Evolutionary conservation across 1,140 invertebrate genomes (phyloP).

Genomic region (Steinernema khuongi): DNA sequence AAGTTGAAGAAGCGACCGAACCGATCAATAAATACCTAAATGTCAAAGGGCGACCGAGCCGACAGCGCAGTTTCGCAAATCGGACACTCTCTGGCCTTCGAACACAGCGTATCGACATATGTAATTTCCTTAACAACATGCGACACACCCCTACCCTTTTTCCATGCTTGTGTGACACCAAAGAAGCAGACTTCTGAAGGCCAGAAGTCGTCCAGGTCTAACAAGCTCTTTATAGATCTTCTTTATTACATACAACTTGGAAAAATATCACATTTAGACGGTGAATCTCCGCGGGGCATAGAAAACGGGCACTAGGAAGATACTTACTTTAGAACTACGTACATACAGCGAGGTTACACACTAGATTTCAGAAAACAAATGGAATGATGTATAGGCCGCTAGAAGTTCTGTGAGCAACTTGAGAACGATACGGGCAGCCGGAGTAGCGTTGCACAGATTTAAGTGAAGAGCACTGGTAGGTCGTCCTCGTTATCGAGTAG

Average conservation of each 20-base stretch:
- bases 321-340: not conserved
- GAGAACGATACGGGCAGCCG: conserved; percentile 5
- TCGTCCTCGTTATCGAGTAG: conserved; percentile 54
- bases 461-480: conserved; percentile 50
- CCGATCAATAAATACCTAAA: too few relatives aligned
- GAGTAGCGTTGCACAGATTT: conserved; percentile 16
- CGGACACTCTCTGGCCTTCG: too few relatives aligned
- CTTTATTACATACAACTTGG: conserved; percentile 8
- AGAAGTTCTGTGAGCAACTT: not conserved
- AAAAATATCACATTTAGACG: not conserved
- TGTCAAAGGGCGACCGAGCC: too few relatives aligned
- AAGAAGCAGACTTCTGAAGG: not conserved
- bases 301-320: not conserved
- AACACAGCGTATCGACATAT: too few relatives aligned
- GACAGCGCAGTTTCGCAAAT: too few relatives aligned
- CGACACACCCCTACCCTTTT: too few relatives aligned
- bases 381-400: not conserved
- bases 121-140: too few relatives aligned
- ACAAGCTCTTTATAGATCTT: not conserved
- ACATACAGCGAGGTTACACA: not conserved
- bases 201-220: not conserved
- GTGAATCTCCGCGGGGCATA: not conserved
- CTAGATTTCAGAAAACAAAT: not conserved
- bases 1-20: too few relatives aligned
- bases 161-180: too few relatives aligned